Evolutionary conservation across 2,888 invertebrate genomes (phyloP).

Genomic region (Macaria notata): DNA sequence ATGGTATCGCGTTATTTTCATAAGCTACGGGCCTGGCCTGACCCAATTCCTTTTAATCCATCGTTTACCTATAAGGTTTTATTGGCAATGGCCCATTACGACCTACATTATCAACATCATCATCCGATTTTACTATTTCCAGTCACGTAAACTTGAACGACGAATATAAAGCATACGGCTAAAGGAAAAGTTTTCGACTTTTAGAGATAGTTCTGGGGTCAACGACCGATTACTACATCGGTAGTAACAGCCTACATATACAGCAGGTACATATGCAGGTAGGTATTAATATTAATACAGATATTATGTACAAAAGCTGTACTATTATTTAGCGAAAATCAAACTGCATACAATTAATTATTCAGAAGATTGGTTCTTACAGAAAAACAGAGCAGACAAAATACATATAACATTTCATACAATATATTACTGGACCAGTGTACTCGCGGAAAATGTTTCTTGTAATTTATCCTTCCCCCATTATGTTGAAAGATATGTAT

Average conservation of each 20-base stretch:
- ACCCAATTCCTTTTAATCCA: conserved; percentile 80
- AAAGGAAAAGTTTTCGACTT: conserved; percentile 43
- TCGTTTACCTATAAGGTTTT: conserved; percentile 82
- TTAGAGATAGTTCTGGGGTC: conserved; percentile 46
- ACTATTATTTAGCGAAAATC: no score
- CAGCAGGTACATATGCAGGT: no score
- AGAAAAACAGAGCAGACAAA: no score
- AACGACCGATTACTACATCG: conserved; percentile 41
- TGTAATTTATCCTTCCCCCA: background rate
- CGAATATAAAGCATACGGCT: conserved; percentile 73
- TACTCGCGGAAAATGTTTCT: no score
- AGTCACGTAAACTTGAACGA: conserved; percentile 80
- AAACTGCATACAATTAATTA: no score
- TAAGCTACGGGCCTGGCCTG: conserved; percentile 73
- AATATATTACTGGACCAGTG: no score
- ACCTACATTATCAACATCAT: conserved; percentile 82
- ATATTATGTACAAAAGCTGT: no score
- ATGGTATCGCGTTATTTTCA: conserved; percentile 68
- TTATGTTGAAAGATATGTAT: conserved; percentile 3
- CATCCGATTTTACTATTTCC: conserved; percentile 82
- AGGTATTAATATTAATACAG: no score
- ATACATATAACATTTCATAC: no score
- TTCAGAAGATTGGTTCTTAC: no score
- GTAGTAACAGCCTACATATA: conserved; percentile 34
- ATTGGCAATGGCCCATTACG: conserved; percentile 81